phyloP scores from a whole-genome alignment of 2,113 vertebrate species.

The Neolamprologus falcicula region DNA sequence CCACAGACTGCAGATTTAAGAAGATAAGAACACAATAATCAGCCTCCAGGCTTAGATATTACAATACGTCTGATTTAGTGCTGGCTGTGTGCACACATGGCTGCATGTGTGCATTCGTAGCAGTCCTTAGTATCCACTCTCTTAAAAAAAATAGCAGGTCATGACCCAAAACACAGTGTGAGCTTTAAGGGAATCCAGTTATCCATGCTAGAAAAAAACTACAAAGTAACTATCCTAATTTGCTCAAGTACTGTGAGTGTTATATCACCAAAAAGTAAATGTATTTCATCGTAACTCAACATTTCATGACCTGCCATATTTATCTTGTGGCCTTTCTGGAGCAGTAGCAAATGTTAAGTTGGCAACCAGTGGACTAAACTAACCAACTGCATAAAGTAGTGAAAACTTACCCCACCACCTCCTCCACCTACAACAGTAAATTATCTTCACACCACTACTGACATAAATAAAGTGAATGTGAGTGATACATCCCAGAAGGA shows the following conservation, averaged over 20 bases:
- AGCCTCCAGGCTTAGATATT: not conserved
- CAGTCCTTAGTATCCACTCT: not conserved
- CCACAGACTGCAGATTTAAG: not conserved
- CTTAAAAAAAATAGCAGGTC: not conserved
- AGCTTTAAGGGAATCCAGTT: not conserved
- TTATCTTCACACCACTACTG: not conserved
- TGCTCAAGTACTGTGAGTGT: not conserved
- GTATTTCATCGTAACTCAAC: not conserved
- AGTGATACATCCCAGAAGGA: not conserved
- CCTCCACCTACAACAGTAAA: not conserved
- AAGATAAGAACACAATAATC: not conserved
- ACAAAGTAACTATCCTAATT: not conserved
- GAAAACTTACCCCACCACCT: not conserved
- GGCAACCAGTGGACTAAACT: not conserved
- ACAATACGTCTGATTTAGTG: not conserved
- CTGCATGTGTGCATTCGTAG: not conserved
- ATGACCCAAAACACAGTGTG: not conserved
- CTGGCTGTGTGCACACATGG: not conserved
- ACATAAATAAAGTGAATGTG: not conserved
- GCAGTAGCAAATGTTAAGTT: not conserved
- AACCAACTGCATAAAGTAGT: not conserved
- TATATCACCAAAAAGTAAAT: not conserved
- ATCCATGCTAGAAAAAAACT: not conserved
- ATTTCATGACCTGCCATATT: not conserved
- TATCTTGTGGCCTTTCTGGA: not conserved